Conservation (phyloP, 2,888 invertebrate species). For the Stenolophus ochropezus region DNA sequence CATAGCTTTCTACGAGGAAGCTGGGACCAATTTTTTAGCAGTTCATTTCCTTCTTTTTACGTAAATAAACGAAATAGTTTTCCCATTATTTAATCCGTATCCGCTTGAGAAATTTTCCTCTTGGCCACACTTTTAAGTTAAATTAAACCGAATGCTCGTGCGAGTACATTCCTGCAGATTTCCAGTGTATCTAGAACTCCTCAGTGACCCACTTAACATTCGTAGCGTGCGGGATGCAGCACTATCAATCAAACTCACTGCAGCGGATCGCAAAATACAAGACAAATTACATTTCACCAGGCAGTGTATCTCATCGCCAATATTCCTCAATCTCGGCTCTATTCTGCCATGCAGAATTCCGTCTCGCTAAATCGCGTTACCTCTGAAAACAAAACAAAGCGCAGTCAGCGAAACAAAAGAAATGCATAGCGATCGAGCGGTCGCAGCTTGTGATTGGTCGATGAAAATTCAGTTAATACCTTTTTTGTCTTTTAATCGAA, state of each 20-base stretch:
- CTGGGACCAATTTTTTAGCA: background rate
- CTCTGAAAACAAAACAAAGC: background rate
- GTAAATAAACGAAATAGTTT: background rate
- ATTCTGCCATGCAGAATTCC: background rate
- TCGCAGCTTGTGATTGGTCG: background rate
- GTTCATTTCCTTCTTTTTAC: background rate
- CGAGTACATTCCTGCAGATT: background rate
- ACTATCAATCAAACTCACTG: slow-evolving; percentile 36
- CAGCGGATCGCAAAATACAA: slow-evolving; percentile 24
- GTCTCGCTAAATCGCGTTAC: background rate
- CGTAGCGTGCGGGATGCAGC: background rate
- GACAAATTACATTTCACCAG: slow-evolving; percentile 23
- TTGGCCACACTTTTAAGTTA: background rate
- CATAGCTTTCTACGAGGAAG: too few relatives aligned
- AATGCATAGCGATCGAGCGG: background rate
- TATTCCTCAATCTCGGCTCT: background rate
- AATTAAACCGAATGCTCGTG: background rate
- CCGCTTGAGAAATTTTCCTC: background rate
- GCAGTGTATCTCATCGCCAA: background rate
- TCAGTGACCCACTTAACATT: slow-evolving; percentile 19
- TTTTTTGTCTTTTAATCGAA: background rate
- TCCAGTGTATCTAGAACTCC: background rate
- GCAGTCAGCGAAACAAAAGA: background rate
- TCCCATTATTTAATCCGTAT: background rate
- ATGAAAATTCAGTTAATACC: background rate